Percentiles rank a stretch among this genome's conserved stretches.
Evolutionary conservation across 2,113 vertebrate species (phyloP).

Genomic region (human): GRCh38 chr13:44540501-44541000

Average conservation of each 20-base stretch:
- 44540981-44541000: conserved; percentile 17
- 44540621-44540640: conserved; percentile 62
- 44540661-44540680: conserved; percentile 68
- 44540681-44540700: conserved; percentile 62
- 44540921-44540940: conserved; percentile 54
- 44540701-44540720: conserved; percentile 63
- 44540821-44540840: conserved; percentile 53
- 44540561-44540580: conserved; percentile 25
- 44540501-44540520: conserved; percentile 6
- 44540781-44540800: conserved; percentile 68
- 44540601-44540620: conserved; percentile 59
- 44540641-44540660: conserved; percentile 63
- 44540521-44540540: conserved; percentile 46
- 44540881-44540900: conserved; percentile 12
- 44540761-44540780: conserved; percentile 62
- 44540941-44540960: conserved; percentile 15
- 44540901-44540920: conserved; percentile 15
- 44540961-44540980: neutral
- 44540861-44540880: conserved; percentile 20
- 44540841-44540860: conserved; percentile 50
- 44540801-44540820: conserved; percentile 60
- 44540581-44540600: conserved; percentile 44
- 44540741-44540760: conserved; percentile 68
- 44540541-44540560: conserved; percentile 54
- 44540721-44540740: conserved; percentile 57